Evolutionary conservation across 2,113 vertebrate species (phyloP).

Genomic region (Coracopsis vasa): DNA sequence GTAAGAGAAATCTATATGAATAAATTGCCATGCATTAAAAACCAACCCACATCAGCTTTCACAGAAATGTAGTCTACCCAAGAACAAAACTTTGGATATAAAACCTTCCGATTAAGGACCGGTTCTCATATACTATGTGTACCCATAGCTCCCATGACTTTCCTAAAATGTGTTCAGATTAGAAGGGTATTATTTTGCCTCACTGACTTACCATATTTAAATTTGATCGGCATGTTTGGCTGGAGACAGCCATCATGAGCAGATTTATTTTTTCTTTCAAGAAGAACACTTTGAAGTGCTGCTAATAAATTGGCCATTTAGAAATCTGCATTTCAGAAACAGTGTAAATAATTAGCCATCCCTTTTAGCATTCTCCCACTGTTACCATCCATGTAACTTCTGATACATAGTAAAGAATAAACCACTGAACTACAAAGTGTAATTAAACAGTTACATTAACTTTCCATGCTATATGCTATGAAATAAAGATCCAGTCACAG

Average conservation of each 20-base stretch:
- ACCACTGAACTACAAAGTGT: neutral
- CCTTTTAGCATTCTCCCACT: neutral
- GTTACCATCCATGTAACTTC: neutral
- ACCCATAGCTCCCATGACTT: neutral
- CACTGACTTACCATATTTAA: neutral
- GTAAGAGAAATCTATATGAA: neutral
- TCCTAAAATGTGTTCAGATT: neutral
- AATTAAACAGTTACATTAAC: neutral
- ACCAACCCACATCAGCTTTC: neutral
- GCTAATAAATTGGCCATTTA: constrained; percentile 9
- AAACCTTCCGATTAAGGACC: neutral
- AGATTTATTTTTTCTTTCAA: neutral
- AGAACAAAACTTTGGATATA: neutral
- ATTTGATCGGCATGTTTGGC: neutral
- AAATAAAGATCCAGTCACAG: neutral
- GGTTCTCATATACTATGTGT: neutral
- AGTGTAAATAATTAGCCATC: neutral
- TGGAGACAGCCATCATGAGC: neutral
- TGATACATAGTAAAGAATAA: neutral
- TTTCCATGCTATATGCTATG: neutral
- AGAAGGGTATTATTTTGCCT: neutral
- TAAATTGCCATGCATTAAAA: neutral
- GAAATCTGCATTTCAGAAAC: neutral
- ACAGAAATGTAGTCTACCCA: neutral
- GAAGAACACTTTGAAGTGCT: constrained; percentile 2